Percentiles rank a stretch among this genome's conserved stretches.
These are phyloP conservation scores for Melanotaenia maccullochi DNA, from an alignment of 2,797 vertebrate species.

Conservation along the genomic window DNA sequence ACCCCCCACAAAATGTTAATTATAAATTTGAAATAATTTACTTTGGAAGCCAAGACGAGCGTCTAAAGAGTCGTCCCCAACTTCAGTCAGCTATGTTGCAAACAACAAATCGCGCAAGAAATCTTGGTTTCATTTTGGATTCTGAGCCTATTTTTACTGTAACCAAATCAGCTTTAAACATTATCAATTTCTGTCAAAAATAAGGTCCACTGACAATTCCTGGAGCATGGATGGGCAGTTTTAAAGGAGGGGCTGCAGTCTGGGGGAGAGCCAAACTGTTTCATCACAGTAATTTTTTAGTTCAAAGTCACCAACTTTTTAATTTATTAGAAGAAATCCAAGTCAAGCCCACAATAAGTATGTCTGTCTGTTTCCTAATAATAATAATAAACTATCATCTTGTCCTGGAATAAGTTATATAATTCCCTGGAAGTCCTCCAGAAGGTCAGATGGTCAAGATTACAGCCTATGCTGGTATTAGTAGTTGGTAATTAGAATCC, in stretches of 20 bases:
- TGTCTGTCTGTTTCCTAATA: background rate
- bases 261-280: too few species aligned
- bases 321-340: background rate
- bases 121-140: too few species aligned
- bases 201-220: background rate
- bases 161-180: too few species aligned
- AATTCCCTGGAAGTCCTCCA: slow-evolving; percentile 36
- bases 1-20: too few species aligned
- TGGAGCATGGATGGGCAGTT: too few species aligned
- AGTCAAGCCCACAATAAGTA: background rate
- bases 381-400: background rate
- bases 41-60: background rate
- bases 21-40: too few species aligned
- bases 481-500: slow-evolving; percentile 10
- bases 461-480: slow-evolving; percentile 28
- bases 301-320: background rate
- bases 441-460: slow-evolving; percentile 38
- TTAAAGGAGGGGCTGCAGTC: too few species aligned
- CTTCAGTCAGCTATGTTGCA: background rate
- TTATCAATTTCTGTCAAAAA: background rate
- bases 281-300: too few species aligned
- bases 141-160: too few species aligned
- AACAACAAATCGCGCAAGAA: too few species aligned
- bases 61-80: background rate
- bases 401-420: background rate